Evolutionary conservation across 37 sponge, comb jelly and placozoan species (phyloP).

Genomic region (Tethya wilhelma): DNA sequence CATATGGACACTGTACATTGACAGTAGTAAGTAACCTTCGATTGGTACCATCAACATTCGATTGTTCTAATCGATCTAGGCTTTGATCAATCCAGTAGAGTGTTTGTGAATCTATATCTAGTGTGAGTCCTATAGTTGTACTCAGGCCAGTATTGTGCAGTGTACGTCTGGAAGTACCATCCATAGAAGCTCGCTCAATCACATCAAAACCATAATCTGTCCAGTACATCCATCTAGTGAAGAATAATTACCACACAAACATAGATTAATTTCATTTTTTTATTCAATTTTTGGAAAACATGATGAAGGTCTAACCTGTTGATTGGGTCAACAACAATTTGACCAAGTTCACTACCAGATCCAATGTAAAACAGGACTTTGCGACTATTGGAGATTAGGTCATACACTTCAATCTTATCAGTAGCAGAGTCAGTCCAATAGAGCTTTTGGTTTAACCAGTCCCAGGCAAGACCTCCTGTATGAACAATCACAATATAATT

Average conservation of each 20-base stretch:
- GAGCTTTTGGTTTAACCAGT: slow-evolving; percentile 70
- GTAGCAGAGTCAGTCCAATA: slow-evolving; percentile 68
- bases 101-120: slow-evolving; percentile 55
- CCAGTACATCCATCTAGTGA: slow-evolving; percentile 61
- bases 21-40: slow-evolving; percentile 6
- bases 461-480: slow-evolving; percentile 67
- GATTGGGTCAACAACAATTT: slow-evolving; percentile 29
- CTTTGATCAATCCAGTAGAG: slow-evolving; percentile 79
- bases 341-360: slow-evolving; percentile 1
- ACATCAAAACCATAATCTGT: slow-evolving; percentile 45
- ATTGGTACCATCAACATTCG: slow-evolving; percentile 39
- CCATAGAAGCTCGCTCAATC: slow-evolving; percentile 37
- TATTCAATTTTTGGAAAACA: neutral
- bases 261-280: neutral
- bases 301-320: slow-evolving; percentile 4
- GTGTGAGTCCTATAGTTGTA: slow-evolving; percentile 62
- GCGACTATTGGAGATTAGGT: slow-evolving; percentile 4
- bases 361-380: slow-evolving; percentile 13
- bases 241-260: neutral
- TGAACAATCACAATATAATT: neutral
- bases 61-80: slow-evolving; percentile 33
- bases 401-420: slow-evolving; percentile 17
- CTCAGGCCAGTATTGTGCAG: slow-evolving; percentile 10
- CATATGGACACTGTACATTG: slow-evolving; percentile 10
- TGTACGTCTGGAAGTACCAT: slow-evolving; percentile 11